These are phyloP conservation scores for Diorhabda carinulata DNA, from an alignment of 1,140 invertebrate genomes.

Conservation along the genomic window DNA sequence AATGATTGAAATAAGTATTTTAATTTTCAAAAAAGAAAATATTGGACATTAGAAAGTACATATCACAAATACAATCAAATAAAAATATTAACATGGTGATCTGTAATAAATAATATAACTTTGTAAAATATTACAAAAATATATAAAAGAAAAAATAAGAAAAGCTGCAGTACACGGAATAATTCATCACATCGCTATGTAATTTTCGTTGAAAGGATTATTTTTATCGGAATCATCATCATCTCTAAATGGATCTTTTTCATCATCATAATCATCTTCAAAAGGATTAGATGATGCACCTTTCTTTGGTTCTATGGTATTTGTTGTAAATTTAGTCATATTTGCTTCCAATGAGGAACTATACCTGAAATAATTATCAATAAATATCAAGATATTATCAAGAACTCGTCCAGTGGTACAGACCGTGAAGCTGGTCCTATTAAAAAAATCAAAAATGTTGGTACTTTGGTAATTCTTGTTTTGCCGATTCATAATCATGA, in stretches of 20 bases:
- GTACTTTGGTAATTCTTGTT: not conserved
- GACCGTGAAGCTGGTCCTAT: not conserved
- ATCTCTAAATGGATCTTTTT: slow-evolving; percentile 44
- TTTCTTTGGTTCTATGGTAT: slow-evolving; percentile 26
- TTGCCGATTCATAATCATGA: not conserved
- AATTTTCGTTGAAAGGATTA: slow-evolving; percentile 56
- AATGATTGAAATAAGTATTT: too few species aligned
- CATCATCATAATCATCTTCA: slow-evolving; percentile 45
- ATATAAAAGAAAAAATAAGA: too few species aligned
- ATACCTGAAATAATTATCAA: slow-evolving; percentile 44
- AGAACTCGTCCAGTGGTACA: too few species aligned
- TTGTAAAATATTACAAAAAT: too few species aligned
- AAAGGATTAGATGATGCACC: slow-evolving; percentile 47
- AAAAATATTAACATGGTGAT: too few species aligned
- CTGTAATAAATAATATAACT: too few species aligned
- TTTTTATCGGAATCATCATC: slow-evolving; percentile 55
- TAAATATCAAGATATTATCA: not conserved
- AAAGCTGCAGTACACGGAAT: too few species aligned
- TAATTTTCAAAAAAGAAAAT: too few species aligned
- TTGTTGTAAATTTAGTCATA: slow-evolving; percentile 42
- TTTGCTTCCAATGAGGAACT: slow-evolving; percentile 61
- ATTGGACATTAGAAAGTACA: too few species aligned
- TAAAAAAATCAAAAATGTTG: not conserved
- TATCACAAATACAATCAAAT: too few species aligned
- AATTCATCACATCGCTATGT: not conserved